Evolutionary conservation across 2,797 vertebrate genomes (phyloP).

Genomic region (Siniperca obscura): DNA sequence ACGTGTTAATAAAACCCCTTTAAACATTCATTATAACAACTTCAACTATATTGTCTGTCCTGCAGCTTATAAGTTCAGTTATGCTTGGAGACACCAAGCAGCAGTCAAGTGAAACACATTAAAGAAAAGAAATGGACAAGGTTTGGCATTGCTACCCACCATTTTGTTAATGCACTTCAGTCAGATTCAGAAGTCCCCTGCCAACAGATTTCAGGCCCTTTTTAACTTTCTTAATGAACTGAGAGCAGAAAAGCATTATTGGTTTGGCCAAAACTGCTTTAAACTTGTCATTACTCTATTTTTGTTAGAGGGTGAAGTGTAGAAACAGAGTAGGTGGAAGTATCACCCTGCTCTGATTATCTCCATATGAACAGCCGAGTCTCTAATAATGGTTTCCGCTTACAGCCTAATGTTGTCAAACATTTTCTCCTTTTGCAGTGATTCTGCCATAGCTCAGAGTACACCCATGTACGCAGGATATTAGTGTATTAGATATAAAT

Average conservation of each 20-base stretch:
- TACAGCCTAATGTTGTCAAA: conserved; percentile 68
- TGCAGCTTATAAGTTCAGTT: background rate
- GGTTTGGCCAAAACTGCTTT: conserved; percentile 67
- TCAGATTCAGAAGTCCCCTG: conserved; percentile 50
- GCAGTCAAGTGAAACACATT: conserved; percentile 35
- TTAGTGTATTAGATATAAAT: conserved; percentile 5
- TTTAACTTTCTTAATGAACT: conserved; percentile 39
- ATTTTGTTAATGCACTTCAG: conserved; percentile 54
- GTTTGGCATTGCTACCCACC: conserved; percentile 40
- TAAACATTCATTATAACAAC: background rate
- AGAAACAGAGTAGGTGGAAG: conserved; percentile 69
- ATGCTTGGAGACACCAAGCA: conserved; percentile 15
- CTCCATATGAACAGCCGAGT: conserved; percentile 77
- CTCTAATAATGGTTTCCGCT: conserved; percentile 79
- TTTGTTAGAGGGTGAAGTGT: conserved; percentile 65
- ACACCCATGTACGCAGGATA: conserved; percentile 11
- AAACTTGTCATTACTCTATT: conserved; percentile 79
- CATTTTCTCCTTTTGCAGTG: conserved; percentile 57
- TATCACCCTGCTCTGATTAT: conserved; percentile 74
- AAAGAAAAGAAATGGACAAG: conserved; percentile 15
- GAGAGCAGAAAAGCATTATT: conserved; percentile 72
- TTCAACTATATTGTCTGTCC: background rate
- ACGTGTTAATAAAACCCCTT: background rate
- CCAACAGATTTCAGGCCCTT: conserved; percentile 55
- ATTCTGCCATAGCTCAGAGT: conserved; percentile 25